Percentiles rank a stretch among this genome's conserved stretches.
phyloP scores from a whole-genome alignment of 2,113 vertebrate genomes.

The Centropus bengalensis region DNA sequence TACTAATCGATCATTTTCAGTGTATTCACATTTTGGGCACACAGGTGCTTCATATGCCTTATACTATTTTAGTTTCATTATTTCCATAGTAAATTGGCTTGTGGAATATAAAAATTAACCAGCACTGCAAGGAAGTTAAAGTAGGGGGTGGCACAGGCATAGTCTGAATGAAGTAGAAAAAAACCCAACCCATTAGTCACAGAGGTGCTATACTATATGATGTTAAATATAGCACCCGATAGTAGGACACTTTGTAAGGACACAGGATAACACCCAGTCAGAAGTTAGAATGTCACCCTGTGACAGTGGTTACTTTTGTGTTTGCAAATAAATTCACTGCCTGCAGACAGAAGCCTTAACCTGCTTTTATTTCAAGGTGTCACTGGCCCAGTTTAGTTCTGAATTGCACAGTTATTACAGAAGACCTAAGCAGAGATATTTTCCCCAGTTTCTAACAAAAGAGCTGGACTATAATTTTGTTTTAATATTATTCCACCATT shows the following conservation, averaged over 20 bases:
- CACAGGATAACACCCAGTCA: background rate
- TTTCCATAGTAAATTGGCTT: background rate
- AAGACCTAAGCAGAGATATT: background rate
- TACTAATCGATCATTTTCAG: background rate
- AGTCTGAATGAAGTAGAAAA: background rate
- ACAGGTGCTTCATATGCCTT: background rate
- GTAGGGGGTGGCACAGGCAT: background rate
- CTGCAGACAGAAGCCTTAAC: background rate
- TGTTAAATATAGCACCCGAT: background rate
- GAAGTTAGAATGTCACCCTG: background rate
- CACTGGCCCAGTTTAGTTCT: background rate
- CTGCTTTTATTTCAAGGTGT: background rate
- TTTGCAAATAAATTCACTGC: background rate
- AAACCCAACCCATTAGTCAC: background rate
- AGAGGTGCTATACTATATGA: background rate
- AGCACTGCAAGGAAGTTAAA: background rate
- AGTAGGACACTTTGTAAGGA: background rate
- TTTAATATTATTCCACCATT: background rate
- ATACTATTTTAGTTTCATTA: background rate
- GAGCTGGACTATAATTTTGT: background rate
- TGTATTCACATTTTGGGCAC: background rate
- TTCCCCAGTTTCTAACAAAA: background rate
- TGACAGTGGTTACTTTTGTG: background rate
- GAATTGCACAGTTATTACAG: background rate
- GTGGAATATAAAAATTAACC: background rate